A percentile compares a stretch with the other conserved stretches of the same genome.
Evolutionary conservation across 2,113 vertebrate species (phyloP).

Genomic region (Lepus europaeus): DNA sequence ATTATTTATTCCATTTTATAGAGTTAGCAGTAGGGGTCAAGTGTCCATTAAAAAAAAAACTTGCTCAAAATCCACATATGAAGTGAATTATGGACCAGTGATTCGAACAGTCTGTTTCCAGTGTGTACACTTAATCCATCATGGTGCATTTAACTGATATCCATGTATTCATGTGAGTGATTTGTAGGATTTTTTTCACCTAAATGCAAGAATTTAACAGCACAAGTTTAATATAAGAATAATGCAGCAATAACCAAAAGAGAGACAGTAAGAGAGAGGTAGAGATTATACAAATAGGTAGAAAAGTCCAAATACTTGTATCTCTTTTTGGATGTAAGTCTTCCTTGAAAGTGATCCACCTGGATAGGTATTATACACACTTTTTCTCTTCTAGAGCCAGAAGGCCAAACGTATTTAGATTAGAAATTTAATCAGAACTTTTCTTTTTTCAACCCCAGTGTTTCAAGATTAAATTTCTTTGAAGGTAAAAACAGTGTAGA

Average conservation of each 20-base stretch:
- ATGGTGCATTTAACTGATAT: not conserved
- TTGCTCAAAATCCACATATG: not conserved
- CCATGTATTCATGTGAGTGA: not conserved
- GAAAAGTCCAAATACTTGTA: not conserved
- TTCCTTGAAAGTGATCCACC: not conserved
- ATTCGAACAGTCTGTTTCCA: not conserved
- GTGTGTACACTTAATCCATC: not conserved
- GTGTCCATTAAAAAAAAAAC: not conserved
- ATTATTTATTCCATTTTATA: not conserved
- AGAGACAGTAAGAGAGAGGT: not conserved
- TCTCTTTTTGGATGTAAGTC: not conserved
- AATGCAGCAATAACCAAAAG: not conserved
- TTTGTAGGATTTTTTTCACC: not conserved
- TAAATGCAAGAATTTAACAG: not conserved
- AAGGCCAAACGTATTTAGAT: not conserved
- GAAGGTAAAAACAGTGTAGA: constrained; percentile 46
- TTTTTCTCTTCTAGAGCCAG: not conserved
- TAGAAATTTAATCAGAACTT: not conserved
- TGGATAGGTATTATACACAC: not conserved
- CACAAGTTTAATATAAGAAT: not conserved
- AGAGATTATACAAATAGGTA: not conserved
- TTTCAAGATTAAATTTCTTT: constrained; percentile 59
- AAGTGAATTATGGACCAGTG: not conserved
- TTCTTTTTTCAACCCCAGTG: not conserved
- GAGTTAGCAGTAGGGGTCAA: not conserved